Percentiles rank a stretch among this genome's conserved stretches.
Conservation (phyloP, 2,888 invertebrate species). For the Choreutis nemorana region DNA sequence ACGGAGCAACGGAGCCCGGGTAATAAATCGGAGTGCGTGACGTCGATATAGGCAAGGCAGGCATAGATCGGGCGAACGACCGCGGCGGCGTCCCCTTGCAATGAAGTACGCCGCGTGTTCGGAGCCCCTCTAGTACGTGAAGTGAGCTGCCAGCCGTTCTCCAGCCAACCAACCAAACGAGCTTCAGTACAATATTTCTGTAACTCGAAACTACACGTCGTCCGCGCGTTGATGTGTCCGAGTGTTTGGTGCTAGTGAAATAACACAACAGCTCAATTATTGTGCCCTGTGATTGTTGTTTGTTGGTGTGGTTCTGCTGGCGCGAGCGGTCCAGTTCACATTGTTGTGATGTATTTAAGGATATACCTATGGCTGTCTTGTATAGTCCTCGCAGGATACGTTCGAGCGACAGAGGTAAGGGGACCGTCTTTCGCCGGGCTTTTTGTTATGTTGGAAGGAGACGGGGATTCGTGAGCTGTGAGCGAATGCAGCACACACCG, state of each 20-base stretch:
- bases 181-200: slow-evolving; percentile 57
- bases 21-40: slow-evolving; percentile 54
- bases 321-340: slow-evolving; percentile 44
- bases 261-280: slow-evolving; percentile 58
- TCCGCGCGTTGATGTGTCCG: slow-evolving; percentile 41
- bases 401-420: slow-evolving; percentile 79
- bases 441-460: slow-evolving; percentile 33
- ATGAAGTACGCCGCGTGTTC: slow-evolving; percentile 15
- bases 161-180: too few relatives aligned
- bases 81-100: slow-evolving; percentile 21
- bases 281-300: slow-evolving; percentile 53
- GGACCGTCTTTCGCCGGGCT: slow-evolving; percentile 54
- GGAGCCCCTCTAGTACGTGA: too few relatives aligned
- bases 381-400: slow-evolving; percentile 77
- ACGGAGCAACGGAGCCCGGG: slow-evolving; percentile 15
- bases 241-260: slow-evolving; percentile 58
- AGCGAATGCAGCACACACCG: slow-evolving; percentile 15
- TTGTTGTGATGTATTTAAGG: slow-evolving; percentile 79
- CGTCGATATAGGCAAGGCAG: slow-evolving; percentile 35
- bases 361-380: slow-evolving; percentile 77
- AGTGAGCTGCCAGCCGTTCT: slow-evolving; percentile 33
- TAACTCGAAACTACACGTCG: slow-evolving; percentile 44
- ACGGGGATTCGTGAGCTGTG: slow-evolving; percentile 16
- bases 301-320: slow-evolving; percentile 35
- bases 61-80: slow-evolving; percentile 46